phyloP scores from a whole-genome alignment of 2,888 invertebrate genomes.

The Eristalis pertinax region DNA sequence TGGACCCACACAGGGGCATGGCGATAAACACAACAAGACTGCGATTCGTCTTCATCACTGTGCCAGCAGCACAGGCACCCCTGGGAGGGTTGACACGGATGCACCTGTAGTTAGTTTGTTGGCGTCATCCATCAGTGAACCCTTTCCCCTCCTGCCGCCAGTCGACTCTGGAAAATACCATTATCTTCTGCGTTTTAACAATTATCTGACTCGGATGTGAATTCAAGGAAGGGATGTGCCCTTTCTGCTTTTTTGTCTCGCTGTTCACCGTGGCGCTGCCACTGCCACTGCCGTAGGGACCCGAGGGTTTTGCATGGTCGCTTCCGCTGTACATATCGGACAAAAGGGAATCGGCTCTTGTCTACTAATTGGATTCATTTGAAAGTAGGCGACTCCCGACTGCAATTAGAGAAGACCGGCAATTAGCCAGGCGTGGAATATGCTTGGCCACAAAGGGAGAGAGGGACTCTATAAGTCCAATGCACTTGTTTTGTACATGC shows the following conservation, averaged over 20 bases:
- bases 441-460: not conserved
- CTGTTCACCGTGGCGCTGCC: not conserved
- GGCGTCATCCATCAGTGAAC: constrained; percentile 45
- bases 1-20: not conserved
- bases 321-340: constrained; percentile 26
- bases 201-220: not conserved
- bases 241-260: constrained; percentile 10
- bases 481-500: not conserved
- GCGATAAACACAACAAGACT: constrained; percentile 10
- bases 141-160: not conserved
- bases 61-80: constrained; percentile 2
- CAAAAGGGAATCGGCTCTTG: constrained; percentile 29
- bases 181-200: constrained; percentile 16
- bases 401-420: not conserved
- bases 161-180: constrained; percentile 5
- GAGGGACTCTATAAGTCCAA: not conserved
- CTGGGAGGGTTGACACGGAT: not conserved
- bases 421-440: constrained; percentile 21
- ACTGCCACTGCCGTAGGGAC: not conserved
- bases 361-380: constrained; percentile 35
- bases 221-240: constrained; percentile 16
- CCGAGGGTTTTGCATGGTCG: constrained; percentile 32
- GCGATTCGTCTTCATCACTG: constrained; percentile 47
- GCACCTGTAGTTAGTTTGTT: not conserved
- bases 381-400: not conserved